Evolutionary conservation across 2,113 vertebrate species (phyloP).

Genomic region (Myotis davidii): DNA sequence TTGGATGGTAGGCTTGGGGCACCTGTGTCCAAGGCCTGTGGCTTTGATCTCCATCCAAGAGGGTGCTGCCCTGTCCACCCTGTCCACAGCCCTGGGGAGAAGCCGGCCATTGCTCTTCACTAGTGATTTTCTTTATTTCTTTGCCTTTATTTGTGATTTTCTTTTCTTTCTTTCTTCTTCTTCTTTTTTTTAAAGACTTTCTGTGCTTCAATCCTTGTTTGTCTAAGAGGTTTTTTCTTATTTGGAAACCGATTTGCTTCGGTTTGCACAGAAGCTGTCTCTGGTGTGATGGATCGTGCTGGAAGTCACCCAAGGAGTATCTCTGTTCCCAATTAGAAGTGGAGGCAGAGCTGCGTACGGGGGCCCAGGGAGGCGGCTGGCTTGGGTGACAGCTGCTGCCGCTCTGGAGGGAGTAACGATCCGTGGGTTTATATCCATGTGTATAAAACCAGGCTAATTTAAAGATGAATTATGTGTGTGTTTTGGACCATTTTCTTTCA

Average conservation of each 20-base stretch:
- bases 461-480: slow-evolving; percentile 73
- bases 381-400: slow-evolving; percentile 87
- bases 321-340: slow-evolving; percentile 89
- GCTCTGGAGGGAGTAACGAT: slow-evolving; percentile 85
- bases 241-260: slow-evolving; percentile 85
- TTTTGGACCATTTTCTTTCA: slow-evolving; percentile 68
- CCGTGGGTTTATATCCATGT: slow-evolving; percentile 79
- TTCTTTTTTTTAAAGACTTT: slow-evolving; percentile 58
- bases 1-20: slow-evolving; percentile 82
- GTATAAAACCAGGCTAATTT: slow-evolving; percentile 76
- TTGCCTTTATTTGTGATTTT: slow-evolving; percentile 54
- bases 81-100: slow-evolving; percentile 9
- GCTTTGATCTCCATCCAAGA: slow-evolving; percentile 76
- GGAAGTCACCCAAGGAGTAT: slow-evolving; percentile 87
- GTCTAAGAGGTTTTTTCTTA: slow-evolving; percentile 83
- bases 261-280: slow-evolving; percentile 88
- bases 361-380: slow-evolving; percentile 83
- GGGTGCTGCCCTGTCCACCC: slow-evolving; percentile 49
- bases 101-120: slow-evolving; percentile 1
- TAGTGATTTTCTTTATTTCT: neutral
- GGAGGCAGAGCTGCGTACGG: slow-evolving; percentile 84
- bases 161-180: neutral
- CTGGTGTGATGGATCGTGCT: slow-evolving; percentile 87
- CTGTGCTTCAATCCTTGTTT: slow-evolving; percentile 84
- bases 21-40: slow-evolving; percentile 80